Evolutionary conservation across 2,797 vertebrate genomes (phyloP), one percentile per base, ranked within the genome.

Genomic region (Babyrousa celebensis): DNA sequence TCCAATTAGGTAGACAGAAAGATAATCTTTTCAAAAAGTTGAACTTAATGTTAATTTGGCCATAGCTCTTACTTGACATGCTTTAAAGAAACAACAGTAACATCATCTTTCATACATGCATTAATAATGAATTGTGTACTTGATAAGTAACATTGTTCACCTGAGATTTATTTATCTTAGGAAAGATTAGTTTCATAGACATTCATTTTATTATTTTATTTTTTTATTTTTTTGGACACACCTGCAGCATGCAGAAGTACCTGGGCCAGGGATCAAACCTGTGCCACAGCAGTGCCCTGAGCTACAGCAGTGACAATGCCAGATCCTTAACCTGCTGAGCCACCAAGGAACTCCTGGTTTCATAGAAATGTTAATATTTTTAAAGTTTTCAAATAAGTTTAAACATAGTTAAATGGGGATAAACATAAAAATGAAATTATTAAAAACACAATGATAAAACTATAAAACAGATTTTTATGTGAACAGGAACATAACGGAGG

Each of bases 11-110:
- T 82, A 63, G 12, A 36, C 2, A 82, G 9, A 93, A 82, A 54
- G 11, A 70, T 68, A 83, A 85, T 25, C 16, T 74, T 68, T 94
- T 89, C 36, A 95, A 71, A 80, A 71, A 96, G 36, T 60, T 96
- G 48, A 72, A 85, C 12, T 60, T 40, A 71, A 0, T 85, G 72
- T 91, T 90, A 90, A 84, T 77, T 84, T 71, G 40, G 21, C 40
- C 40, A 36, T 71, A 79, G 63, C 3, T 83, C 54, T 70, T 84
- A 86, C 9, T 36, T 75, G 27, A n/a, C 40, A 54, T 62, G 27
- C 62, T 79, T 96, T 87, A 83, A 95, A 72, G 10, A 86, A 95
- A 72, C 8, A 91, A 62, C 36, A 40, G 12, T 75, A 83, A 43
- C 20, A 68, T 78, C 20, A 56, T 62, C 15, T 74, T 86, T 85